Evolutionary conservation across 2,113 vertebrate species (phyloP), one percentile per base, ranked within the genome.

Genomic region (Bubo bubo): DNA sequence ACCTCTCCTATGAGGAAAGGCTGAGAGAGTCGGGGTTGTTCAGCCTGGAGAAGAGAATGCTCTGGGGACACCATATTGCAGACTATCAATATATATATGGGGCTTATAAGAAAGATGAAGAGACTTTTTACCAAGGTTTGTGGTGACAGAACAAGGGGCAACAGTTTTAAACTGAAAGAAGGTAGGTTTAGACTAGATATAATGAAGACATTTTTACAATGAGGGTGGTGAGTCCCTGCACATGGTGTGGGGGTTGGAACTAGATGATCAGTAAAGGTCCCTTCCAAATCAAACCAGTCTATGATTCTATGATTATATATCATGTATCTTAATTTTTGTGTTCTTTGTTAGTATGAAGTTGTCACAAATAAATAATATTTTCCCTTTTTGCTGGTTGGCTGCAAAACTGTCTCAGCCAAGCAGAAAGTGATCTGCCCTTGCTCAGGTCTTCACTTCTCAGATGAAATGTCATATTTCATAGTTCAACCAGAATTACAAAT

Each of bases 31-130:
- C 77, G n/a, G 5, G 4, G 4, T 14, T 43, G 11, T 58, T 84
- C 41, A 83, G 6, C 11, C 34, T 49, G 23, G 13, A 79, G 23
- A 52, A 64, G 9, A 50, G 13, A 64, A 86, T 17, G 20, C 15
- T 75, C 21, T 0, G 1, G 8, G 21, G 6, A 59, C 2, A 63
- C 7, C 8, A 64, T 73, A 30, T 5, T n/a, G 72, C 26, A 53
- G 28, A 4, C 8, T 62, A 5, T 26, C 27, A 45, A 2, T 63
- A 22, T 43, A 12, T 17, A 11, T 6, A 34, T 3, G 13, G 2
- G 3, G 2, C 16, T 59, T 55, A 6, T 21, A 19, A 27, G 23
- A 58, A 64, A 63, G 27, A 45, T 6, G 8, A 5, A 41, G 11
- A 43, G 9, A 18, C 19, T 56, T 82, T 75, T 56, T 59, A 64